Evolutionary conservation across 2,113 vertebrate species (phyloP).

Genomic region (Pituophis catenifer): DNA sequence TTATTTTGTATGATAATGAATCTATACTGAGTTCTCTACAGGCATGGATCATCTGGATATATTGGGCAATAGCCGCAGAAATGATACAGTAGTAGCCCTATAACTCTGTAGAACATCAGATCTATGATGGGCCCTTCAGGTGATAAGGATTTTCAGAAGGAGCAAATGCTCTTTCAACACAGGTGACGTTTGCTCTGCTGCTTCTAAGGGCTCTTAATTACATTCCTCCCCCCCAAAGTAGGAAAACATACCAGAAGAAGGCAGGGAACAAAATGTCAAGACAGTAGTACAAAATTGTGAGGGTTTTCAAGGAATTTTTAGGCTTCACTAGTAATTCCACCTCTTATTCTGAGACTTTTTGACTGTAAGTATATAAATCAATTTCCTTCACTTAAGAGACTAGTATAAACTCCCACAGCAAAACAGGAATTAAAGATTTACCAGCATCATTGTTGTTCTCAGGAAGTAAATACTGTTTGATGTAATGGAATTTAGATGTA

Average conservation of each 20-base stretch:
- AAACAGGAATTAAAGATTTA: not conserved
- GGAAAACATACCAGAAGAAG: not conserved
- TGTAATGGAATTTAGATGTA: constrained; percentile 2
- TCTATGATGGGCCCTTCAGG: not conserved
- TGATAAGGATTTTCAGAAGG: not conserved
- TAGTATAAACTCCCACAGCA: not conserved
- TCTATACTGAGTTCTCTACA: not conserved
- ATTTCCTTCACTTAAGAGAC: not conserved
- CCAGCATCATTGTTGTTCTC: not conserved
- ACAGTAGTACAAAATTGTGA: not conserved
- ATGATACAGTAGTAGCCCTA: not conserved
- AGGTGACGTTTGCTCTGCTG: not conserved
- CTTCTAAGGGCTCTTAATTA: not conserved
- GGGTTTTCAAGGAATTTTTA: not conserved
- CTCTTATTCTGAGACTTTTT: not conserved
- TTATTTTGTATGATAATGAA: not conserved
- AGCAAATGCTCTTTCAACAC: not conserved
- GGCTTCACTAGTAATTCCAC: not conserved
- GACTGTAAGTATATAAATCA: not conserved
- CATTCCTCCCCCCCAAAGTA: fast-evolving
- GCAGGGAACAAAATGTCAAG: not conserved
- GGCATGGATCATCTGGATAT: not conserved
- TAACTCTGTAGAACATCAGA: not conserved
- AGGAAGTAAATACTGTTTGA: not conserved
- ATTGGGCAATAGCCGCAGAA: not conserved